These are phyloP conservation scores for Henricia sp. DNA, from an alignment of 53 echinoderm and acorn worm genomes.

Conservation along the genomic window DNA sequence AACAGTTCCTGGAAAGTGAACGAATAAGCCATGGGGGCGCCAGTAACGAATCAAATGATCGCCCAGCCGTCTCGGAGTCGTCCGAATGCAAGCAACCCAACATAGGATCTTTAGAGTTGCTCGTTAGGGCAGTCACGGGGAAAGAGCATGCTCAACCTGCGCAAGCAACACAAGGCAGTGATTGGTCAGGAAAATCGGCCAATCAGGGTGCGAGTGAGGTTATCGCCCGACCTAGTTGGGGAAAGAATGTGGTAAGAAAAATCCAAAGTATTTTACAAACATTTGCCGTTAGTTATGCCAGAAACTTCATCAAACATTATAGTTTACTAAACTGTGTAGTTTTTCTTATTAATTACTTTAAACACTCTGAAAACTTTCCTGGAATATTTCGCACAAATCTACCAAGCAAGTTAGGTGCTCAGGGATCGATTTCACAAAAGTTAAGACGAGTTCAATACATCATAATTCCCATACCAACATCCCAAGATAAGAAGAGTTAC, in stretches of 20 bases:
- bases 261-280: too few species aligned
- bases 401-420: too few species aligned
- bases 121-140: neutral
- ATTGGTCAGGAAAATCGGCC: slow-evolving; percentile 1
- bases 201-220: neutral
- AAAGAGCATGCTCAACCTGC: neutral
- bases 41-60: slow-evolving; percentile 8
- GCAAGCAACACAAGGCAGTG: neutral
- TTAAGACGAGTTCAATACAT: too few species aligned
- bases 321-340: too few species aligned
- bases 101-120: neutral
- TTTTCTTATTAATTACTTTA: too few species aligned
- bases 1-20: slow-evolving; percentile 92
- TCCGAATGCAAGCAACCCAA: neutral
- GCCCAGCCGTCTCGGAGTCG: neutral
- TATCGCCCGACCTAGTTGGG: slow-evolving; percentile 1
- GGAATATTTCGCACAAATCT: too few species aligned
- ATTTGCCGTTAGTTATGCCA: too few species aligned
- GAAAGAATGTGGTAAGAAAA: slow-evolving; percentile 24
- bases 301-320: too few species aligned
- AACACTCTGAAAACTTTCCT: too few species aligned
- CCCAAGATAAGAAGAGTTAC: too few species aligned
- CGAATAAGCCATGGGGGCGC: slow-evolving; percentile 20
- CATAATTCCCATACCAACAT: too few species aligned
- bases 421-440: too few species aligned